Base-by-base conservation (phyloP, 2,113 vertebrate species). In the Anoplopoma fimbria region DNA sequence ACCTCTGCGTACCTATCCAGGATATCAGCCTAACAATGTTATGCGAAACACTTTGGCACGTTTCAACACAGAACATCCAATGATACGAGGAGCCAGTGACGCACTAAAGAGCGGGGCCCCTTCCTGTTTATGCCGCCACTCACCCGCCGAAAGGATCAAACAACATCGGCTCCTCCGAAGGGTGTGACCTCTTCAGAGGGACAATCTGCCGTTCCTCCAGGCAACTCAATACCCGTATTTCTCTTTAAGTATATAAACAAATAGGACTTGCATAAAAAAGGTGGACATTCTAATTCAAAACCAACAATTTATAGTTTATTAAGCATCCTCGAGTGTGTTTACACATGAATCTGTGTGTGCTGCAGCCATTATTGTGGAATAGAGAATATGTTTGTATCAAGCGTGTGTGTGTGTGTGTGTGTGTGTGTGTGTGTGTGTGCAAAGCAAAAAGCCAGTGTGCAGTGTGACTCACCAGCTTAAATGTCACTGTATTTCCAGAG, bases 81-180 rank as follows among this genome's bases (percentile, higher is more conserved):
- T 90, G 92, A 91, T 91, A 90, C 8, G 51, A 87, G 88, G 88
- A 80, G 83, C 76, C 49, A 79, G 82, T 94, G 93, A 93, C 91
- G 92, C 89, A 91, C 89, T 89, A 75, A 81, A 87, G 90, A 19
- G 31, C 72, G 45, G 88, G 89, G 93, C 91, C 93, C 69, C 91
- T 93, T 94, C 93, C 93, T 94, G 93, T 94, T 93, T 94, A 92
- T 89, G 88, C 77, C 53, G 70, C 82, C 83, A 62, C 89, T 91
- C 33, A 64, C 81, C 70, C 42, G 25, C 81, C 63, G 63, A 49
- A 91, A 34, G 85, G 93, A 92, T 93, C 89, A 92, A 92, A 89
- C 83, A 21, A 69, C 71, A 81, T 27, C 69, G 60, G 81, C 57
- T 75, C 73, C 61, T 84, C 75, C 2, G 13, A 86, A 40, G 81